Evolutionary conservation across 2,113 vertebrate species (phyloP).

Genomic region (Phocoena sinus): DNA sequence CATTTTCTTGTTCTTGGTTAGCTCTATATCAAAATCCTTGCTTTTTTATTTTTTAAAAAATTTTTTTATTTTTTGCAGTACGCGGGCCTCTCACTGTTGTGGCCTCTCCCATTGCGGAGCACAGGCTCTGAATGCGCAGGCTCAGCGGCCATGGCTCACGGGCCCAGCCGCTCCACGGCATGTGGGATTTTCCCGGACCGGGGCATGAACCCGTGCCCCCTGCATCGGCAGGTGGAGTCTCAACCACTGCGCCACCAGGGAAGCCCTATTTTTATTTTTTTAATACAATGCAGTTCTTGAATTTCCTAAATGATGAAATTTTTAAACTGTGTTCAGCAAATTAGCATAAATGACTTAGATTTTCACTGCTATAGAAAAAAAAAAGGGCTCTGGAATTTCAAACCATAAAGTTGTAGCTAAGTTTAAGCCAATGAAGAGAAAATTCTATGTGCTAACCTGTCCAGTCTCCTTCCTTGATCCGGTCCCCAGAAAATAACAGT

Average conservation of each 20-base stretch:
- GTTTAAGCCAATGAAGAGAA: neutral
- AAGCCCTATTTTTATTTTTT: neutral
- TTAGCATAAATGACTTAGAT: neutral
- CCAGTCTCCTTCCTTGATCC: neutral
- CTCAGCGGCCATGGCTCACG: no score
- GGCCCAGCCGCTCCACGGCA: no score
- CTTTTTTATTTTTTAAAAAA: neutral
- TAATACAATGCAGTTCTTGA: neutral
- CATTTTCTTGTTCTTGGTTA: neutral
- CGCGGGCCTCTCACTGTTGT: no score
- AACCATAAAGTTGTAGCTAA: neutral
- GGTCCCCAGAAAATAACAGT: neutral
- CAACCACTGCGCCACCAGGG: no score
- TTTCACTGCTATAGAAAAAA: neutral
- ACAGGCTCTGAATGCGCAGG: no score
- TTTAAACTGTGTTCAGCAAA: neutral
- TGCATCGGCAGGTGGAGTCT: no score
- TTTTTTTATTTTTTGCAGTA: no score
- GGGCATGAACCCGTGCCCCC: no score
- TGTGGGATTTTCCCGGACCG: no score
- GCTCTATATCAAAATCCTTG: neutral
- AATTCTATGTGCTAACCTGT: neutral
- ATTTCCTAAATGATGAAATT: neutral
- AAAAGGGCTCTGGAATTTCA: neutral
- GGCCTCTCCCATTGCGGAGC: no score